Percentiles rank a stretch among this genome's conserved stretches.
Evolutionary conservation across 2,113 vertebrate genomes (phyloP).

Genomic region (Pteropus alecto): DNA sequence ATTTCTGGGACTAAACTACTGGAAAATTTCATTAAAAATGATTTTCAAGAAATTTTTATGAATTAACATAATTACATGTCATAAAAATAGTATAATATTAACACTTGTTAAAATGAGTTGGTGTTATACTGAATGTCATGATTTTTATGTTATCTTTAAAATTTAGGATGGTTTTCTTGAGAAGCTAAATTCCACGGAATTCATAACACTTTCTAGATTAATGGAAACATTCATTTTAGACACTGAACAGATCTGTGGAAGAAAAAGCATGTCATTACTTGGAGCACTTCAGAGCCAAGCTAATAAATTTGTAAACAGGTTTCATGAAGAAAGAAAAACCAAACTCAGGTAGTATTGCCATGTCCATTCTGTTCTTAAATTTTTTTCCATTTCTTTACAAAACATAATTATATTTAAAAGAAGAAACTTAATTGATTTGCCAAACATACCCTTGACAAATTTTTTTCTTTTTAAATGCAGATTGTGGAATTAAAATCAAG

Average conservation of each 20-base stretch:
- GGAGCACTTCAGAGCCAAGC: slow-evolving; percentile 98
- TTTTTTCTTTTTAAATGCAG: slow-evolving; percentile 19
- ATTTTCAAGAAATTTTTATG: slow-evolving; percentile 12
- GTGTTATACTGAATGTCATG: slow-evolving; percentile 39
- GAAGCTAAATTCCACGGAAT: slow-evolving; percentile 94
- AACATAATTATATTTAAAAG: background rate
- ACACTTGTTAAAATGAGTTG: background rate
- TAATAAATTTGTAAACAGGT: slow-evolving; percentile 96
- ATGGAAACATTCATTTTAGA: slow-evolving; percentile 93
- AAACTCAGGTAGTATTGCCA: slow-evolving; percentile 90
- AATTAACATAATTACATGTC: background rate
- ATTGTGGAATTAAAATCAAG: slow-evolving; percentile 14
- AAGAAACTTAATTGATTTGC: background rate
- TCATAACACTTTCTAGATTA: slow-evolving; percentile 91
- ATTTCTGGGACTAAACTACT: background rate
- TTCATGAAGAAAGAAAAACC: slow-evolving; percentile 97
- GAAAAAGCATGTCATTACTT: slow-evolving; percentile 92
- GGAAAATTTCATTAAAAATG: slow-evolving; percentile 16
- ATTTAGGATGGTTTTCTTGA: slow-evolving; percentile 94
- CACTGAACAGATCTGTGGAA: slow-evolving; percentile 92
- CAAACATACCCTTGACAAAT: background rate
- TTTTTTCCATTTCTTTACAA: background rate
- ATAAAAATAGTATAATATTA: background rate
- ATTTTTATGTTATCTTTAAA: slow-evolving; percentile 65
- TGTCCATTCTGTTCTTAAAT: background rate